A percentile compares a stretch with the other conserved stretches of the same genome.
Evolutionary conservation across 2,113 vertebrate genomes (phyloP).

Genomic region (Felis chaus): DNA sequence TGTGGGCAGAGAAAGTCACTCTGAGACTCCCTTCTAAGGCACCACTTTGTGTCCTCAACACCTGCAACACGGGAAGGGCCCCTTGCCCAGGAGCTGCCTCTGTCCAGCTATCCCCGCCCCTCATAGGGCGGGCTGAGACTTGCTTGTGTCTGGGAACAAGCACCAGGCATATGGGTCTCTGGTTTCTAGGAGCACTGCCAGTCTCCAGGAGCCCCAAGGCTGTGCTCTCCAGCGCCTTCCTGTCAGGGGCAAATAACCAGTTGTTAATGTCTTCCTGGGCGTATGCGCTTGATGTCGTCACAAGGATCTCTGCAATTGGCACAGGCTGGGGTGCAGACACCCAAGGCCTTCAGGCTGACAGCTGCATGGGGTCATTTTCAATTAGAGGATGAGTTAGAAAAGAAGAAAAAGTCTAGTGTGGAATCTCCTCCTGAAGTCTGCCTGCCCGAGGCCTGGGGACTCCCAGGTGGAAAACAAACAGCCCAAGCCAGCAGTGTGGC

Average conservation of each 20-base stretch:
- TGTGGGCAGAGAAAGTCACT: background rate
- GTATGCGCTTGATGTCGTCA: constrained; percentile 40
- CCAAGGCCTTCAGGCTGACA: background rate
- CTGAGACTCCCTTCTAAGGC: background rate
- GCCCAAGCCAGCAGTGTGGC: background rate
- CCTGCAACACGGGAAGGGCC: fast-evolving
- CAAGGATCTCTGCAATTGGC: background rate
- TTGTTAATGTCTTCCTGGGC: constrained; percentile 42
- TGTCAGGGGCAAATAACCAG: constrained; percentile 20
- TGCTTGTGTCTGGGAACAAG: background rate
- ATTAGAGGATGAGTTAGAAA: constrained; percentile 41
- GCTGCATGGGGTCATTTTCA: constrained; percentile 45
- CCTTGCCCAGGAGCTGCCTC: background rate
- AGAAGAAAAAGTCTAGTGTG: background rate
- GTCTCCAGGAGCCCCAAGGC: background rate
- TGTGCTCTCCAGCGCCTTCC: background rate
- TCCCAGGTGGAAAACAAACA: background rate
- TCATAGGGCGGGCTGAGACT: background rate
- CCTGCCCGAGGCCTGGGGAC: background rate
- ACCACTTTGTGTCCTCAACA: background rate
- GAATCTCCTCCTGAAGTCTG: background rate
- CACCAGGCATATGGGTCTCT: background rate
- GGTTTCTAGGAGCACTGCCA: background rate
- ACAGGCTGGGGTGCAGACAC: background rate
- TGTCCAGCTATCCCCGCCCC: background rate